These are phyloP conservation scores for Antedon mediterranea DNA, from an alignment of 53 echinoderm and acorn worm species.

Conservation along the genomic window DNA sequence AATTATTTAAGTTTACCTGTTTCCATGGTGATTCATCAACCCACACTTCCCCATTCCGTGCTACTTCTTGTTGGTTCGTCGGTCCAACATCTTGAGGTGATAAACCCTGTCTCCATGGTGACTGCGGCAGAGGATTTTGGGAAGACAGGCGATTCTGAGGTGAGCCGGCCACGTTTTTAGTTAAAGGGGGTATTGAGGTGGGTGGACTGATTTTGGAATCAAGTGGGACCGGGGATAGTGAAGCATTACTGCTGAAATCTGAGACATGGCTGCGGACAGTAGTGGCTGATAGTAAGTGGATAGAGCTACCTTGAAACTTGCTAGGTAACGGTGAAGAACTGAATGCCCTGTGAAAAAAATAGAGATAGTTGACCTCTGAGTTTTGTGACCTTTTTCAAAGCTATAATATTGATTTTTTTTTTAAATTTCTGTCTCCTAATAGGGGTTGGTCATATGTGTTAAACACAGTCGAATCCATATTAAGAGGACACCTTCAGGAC, in stretches of 20 bases:
- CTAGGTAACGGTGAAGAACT: not conserved
- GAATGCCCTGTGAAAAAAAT: not conserved
- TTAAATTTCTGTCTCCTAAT: too few relatives aligned
- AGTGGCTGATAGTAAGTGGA: not conserved
- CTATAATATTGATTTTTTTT: too few relatives aligned
- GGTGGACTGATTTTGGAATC: not conserved
- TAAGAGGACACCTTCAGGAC: too few relatives aligned
- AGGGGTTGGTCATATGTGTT: too few relatives aligned
- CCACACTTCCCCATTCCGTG: not conserved
- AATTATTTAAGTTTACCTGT: not conserved
- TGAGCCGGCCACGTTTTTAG: not conserved
- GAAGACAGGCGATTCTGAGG: not conserved
- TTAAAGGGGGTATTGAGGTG: not conserved
- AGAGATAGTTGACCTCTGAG: too few relatives aligned
- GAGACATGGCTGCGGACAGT: not conserved
- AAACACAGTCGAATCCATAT: too few relatives aligned
- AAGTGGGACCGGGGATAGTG: not conserved
- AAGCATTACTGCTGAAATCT: not conserved
- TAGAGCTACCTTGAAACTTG: not conserved
- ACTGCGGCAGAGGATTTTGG: not conserved
- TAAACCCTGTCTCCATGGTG: not conserved
- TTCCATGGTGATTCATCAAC: not conserved
- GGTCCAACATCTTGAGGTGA: not conserved
- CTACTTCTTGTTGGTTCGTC: not conserved
- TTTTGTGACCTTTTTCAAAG: too few relatives aligned